Conservation (phyloP, 2,888 invertebrate species). For the Pollenia labialis region DNA sequence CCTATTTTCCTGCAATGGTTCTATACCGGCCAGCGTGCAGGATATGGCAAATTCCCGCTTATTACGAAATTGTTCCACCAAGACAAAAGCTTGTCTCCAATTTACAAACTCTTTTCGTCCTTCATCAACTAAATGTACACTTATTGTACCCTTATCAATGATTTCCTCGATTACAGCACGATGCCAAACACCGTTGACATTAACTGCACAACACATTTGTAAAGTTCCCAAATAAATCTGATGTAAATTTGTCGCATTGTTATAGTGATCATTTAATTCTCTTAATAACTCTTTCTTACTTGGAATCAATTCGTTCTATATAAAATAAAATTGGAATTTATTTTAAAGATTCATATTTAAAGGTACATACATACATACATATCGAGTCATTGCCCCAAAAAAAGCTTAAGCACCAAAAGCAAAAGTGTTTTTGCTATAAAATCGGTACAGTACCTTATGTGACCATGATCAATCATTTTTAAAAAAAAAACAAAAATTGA, state of each 20-base stretch:
- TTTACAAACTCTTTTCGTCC: slow-evolving; percentile 86
- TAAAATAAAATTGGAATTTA: background rate
- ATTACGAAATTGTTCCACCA: slow-evolving; percentile 81
- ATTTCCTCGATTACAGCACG: slow-evolving; percentile 79
- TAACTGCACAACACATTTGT: slow-evolving; percentile 78
- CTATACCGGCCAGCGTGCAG: slow-evolving; percentile 83
- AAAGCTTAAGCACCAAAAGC: no score
- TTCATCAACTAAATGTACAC: slow-evolving; percentile 85
- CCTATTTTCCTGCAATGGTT: slow-evolving; percentile 81
- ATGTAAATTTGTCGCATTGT: slow-evolving; percentile 74
- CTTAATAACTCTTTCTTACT: slow-evolving; percentile 62
- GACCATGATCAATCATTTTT: no score
- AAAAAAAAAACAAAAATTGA: no score
- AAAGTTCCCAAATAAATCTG: slow-evolving; percentile 79
- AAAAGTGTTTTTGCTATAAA: no score
- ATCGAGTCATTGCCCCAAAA: no score
- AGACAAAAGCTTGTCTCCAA: slow-evolving; percentile 84
- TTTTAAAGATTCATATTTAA: background rate
- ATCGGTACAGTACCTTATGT: no score
- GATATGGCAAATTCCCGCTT: slow-evolving; percentile 78
- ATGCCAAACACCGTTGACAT: slow-evolving; percentile 78
- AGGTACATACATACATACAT: background rate
- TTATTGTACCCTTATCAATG: slow-evolving; percentile 76
- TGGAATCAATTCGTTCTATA: slow-evolving; percentile 74
- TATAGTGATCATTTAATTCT: slow-evolving; percentile 75